Conservation (phyloP, 1,140 invertebrate species). For the Diorhabda elongata region DNA sequence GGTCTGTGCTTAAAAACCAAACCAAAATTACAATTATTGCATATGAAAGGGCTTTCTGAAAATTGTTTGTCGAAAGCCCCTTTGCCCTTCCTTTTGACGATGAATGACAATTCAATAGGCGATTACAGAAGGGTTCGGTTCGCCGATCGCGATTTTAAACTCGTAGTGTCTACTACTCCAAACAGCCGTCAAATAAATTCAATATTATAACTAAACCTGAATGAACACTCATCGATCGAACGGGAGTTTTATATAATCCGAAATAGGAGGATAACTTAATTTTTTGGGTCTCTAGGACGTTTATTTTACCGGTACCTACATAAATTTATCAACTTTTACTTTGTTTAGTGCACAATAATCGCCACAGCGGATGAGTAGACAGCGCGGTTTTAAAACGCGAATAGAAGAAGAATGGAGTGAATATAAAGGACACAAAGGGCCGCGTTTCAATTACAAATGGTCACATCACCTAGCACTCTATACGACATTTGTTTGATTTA, state of each 20-base stretch:
- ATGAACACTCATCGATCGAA: no score
- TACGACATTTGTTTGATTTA: constrained; percentile 19
- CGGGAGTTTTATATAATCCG: not conserved
- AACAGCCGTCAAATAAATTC: no score
- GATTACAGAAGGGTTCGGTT: constrained; percentile 30
- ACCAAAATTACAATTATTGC: constrained; percentile 31
- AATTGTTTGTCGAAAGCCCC: constrained; percentile 27
- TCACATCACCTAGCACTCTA: constrained; percentile 25
- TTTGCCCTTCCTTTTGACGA: constrained; percentile 14
- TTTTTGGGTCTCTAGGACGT: not conserved
- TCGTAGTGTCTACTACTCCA: constrained; percentile 15
- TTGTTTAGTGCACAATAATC: no score
- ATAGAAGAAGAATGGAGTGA: constrained; percentile 23
- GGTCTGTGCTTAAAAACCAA: constrained; percentile 5
- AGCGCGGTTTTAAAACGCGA: constrained; percentile 22
- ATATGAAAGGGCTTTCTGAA: constrained; percentile 29
- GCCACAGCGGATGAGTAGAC: constrained; percentile 8
- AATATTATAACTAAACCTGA: no score
- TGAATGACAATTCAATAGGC: constrained; percentile 33
- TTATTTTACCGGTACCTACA: not conserved
- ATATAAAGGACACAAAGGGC: constrained; percentile 22
- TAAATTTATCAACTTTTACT: no score
- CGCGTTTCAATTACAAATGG: constrained; percentile 34
- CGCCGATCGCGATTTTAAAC: constrained; percentile 6
- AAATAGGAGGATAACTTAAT: not conserved